Conservation (phyloP, 2,888 invertebrate genomes). For the Coleophora deauratella region DNA sequence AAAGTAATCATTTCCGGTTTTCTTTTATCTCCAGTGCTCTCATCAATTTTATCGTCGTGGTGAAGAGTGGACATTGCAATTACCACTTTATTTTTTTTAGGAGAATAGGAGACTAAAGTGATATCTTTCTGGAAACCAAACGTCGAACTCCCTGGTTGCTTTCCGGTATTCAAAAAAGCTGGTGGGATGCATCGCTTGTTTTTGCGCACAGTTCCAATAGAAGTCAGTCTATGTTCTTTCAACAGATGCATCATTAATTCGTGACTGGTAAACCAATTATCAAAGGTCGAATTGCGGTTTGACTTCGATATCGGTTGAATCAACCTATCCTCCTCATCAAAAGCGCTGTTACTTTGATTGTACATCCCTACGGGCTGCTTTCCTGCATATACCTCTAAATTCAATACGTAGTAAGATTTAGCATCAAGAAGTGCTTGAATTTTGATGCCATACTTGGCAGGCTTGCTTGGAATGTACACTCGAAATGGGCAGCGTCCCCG, state of each 20-base stretch:
- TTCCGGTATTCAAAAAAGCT: constrained; percentile 10
- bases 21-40: constrained; percentile 16
- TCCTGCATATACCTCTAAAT: constrained; percentile 17
- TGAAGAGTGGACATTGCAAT: constrained; percentile 25
- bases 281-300: constrained; percentile 16
- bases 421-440: constrained; percentile 10
- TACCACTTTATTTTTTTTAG: constrained; percentile 26
- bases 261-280: constrained; percentile 19
- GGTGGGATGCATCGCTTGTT: constrained; percentile 15
- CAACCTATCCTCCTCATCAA: constrained; percentile 9
- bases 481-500: constrained; percentile 14
- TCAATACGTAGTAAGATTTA: constrained; percentile 10
- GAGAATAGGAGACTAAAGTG: constrained; percentile 25
- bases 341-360: constrained; percentile 7
- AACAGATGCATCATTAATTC: constrained; percentile 13
- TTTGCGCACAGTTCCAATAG: constrained; percentile 16
- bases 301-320: constrained; percentile 15
- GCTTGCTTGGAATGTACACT: constrained; percentile 14
- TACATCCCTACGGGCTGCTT: constrained; percentile 12
- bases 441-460: constrained; percentile 15
- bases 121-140: constrained; percentile 16
- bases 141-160: constrained; percentile 8
- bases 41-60: constrained; percentile 23
- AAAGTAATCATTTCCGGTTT: constrained; percentile 25
- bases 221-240: constrained; percentile 14